Evolutionary conservation across 2,797 vertebrate species (phyloP).

Genomic region (Chrysocyon brachyurus): DNA sequence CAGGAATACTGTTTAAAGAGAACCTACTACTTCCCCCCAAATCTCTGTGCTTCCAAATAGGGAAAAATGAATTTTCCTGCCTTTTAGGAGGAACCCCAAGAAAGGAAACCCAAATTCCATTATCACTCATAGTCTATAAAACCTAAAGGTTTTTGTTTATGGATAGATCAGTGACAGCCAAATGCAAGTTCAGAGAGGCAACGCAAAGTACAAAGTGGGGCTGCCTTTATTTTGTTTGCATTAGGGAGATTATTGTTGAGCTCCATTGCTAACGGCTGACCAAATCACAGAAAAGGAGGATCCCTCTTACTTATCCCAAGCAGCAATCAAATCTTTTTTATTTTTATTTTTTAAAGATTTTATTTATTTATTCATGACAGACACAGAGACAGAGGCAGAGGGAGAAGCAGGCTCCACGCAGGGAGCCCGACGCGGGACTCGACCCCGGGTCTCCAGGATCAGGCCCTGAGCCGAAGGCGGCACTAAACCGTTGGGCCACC

Average conservation of each 20-base stretch:
- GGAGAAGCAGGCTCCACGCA: too few species aligned
- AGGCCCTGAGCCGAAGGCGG: too few species aligned
- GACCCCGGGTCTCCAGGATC: too few species aligned
- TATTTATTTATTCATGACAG: too few species aligned
- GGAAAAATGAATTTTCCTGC: constrained; percentile 22
- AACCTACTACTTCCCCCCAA: neutral
- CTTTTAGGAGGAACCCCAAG: neutral
- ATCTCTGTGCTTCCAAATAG: constrained; percentile 31
- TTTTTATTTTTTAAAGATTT: too few species aligned
- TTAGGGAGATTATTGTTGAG: neutral
- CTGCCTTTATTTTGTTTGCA: neutral
- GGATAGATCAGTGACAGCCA: neutral
- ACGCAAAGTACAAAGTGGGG: neutral
- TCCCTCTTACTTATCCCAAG: neutral
- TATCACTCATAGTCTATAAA: constrained; percentile 1
- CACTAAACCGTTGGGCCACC: too few species aligned
- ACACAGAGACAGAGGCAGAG: too few species aligned
- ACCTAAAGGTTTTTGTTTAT: neutral
- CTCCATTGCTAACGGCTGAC: neutral
- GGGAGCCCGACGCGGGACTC: too few species aligned
- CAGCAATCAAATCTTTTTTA: neutral
- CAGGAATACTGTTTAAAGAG: constrained; percentile 7
- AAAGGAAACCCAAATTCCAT: neutral
- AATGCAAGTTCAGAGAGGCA: neutral
- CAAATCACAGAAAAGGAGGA: neutral